Evolutionary conservation across 2,888 invertebrate species (phyloP).

Genomic region (Strigamia crassipes): DNA sequence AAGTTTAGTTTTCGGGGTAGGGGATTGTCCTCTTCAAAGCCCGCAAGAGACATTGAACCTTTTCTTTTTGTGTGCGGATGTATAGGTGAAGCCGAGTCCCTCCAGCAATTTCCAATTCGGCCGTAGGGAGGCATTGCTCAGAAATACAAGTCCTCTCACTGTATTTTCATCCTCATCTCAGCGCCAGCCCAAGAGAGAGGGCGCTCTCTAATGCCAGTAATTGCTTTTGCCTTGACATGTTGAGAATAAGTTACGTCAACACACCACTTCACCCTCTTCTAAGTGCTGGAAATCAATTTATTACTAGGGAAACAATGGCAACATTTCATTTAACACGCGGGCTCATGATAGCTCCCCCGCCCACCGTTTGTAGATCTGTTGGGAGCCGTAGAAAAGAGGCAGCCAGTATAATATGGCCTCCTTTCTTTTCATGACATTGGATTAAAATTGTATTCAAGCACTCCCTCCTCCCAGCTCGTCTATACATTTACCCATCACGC

Average conservation of each 20-base stretch:
- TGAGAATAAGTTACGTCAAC: constrained; percentile 42
- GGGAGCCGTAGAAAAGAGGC: constrained; percentile 39
- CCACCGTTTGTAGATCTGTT: constrained; percentile 33
- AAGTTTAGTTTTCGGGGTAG: background rate
- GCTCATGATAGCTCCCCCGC: constrained; percentile 22
- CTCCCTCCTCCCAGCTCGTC: background rate
- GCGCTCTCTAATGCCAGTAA: constrained; percentile 44
- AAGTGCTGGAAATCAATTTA: constrained; percentile 45
- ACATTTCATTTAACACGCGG: constrained; percentile 37
- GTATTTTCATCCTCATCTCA: constrained; percentile 3
- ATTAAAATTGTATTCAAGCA: constrained; percentile 43
- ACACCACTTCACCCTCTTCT: constrained; percentile 2
- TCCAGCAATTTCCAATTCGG: constrained; percentile 25
- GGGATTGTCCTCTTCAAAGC: background rate
- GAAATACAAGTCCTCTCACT: constrained; percentile 25
- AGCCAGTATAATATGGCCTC: constrained; percentile 25
- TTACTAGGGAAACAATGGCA: constrained; percentile 43
- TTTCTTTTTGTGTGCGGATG: background rate
- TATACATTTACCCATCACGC: constrained; percentile 22
- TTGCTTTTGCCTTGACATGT: constrained; percentile 44
- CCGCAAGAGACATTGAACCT: constrained; percentile 22
- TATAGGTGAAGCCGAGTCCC: constrained; percentile 10
- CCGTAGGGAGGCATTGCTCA: constrained; percentile 35
- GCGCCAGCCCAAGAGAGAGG: constrained; percentile 7
- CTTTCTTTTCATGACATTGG: constrained; percentile 22